phyloP scores from a whole-genome alignment of 2,113 vertebrate species.

The Thamnaconus septentrionalis region DNA sequence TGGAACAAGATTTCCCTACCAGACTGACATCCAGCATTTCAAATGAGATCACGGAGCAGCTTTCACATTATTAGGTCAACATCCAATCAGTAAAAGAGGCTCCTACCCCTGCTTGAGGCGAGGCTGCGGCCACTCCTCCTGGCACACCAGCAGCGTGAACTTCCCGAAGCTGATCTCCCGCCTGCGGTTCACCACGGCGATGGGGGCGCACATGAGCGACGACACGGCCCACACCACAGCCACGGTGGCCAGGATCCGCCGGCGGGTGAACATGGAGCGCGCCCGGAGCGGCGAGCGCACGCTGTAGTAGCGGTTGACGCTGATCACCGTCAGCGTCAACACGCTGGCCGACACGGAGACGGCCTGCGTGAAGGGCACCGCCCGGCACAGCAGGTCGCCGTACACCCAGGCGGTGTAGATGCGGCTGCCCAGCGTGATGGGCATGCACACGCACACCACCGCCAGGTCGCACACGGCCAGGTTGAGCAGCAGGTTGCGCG shows the following conservation, averaged over 20 bases:
- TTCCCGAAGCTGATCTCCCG: constrained; percentile 82
- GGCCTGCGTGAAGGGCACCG: constrained; percentile 88
- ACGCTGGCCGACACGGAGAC: constrained; percentile 88
- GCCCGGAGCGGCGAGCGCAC: constrained; percentile 85
- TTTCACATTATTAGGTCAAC: not conserved
- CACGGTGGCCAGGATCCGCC: constrained; percentile 81
- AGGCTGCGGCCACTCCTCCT: constrained; percentile 87
- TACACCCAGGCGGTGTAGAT: constrained; percentile 92
- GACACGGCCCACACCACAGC: constrained; percentile 85
- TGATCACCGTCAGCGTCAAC: constrained; percentile 88
- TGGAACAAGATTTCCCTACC: no score
- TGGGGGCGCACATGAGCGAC: constrained; percentile 84
- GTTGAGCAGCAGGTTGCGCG: constrained; percentile 86
- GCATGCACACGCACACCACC: constrained; percentile 92
- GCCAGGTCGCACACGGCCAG: constrained; percentile 88
- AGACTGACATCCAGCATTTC: no score
- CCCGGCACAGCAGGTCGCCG: constrained; percentile 86
- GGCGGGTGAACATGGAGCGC: constrained; percentile 86
- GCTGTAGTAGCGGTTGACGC: constrained; percentile 87
- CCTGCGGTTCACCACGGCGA: constrained; percentile 85
- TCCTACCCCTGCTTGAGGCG: constrained; percentile 85
- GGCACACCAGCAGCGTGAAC: constrained; percentile 83
- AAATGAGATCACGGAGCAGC: not conserved
- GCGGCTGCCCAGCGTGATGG: constrained; percentile 85
- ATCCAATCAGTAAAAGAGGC: not conserved